phyloP scores from a whole-genome alignment of 2,113 vertebrate species.

The Macrotis lagotis region DNA sequence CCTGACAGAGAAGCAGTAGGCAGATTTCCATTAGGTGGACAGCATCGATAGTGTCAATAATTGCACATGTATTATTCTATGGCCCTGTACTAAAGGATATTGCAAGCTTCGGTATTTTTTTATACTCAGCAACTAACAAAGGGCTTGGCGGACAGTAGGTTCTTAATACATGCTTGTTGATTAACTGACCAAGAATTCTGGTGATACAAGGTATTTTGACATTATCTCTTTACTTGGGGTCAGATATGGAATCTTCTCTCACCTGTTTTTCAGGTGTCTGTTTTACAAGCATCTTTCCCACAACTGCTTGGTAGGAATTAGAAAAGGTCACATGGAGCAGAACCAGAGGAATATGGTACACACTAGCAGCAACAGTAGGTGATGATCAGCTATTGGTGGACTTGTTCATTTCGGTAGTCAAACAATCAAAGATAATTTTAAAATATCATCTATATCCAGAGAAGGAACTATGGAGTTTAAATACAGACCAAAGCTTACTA shows the following conservation, averaged over 20 bases:
- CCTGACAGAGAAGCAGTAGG: slow-evolving; percentile 83
- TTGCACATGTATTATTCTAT: background rate
- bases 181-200: background rate
- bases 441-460: too few relatives aligned
- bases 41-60: background rate
- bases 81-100: slow-evolving; percentile 26
- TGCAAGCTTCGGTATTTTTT: background rate
- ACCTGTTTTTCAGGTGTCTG: background rate
- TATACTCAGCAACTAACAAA: background rate
- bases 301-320: slow-evolving; percentile 40
- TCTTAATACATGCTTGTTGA: background rate
- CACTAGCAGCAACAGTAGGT: too few relatives aligned
- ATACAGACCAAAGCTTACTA: too few relatives aligned
- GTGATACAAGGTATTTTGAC: background rate
- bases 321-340: slow-evolving; percentile 52
- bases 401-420: too few relatives aligned
- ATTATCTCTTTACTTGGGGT: slow-evolving; percentile 24
- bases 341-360: too few relatives aligned
- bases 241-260: slow-evolving; percentile 23
- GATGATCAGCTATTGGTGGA: too few relatives aligned
- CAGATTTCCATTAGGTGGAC: background rate
- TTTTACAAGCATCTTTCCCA: slow-evolving; percentile 1
- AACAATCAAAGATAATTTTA: too few relatives aligned
- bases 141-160: background rate
- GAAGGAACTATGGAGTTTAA: too few relatives aligned